Evolutionary conservation across 2,888 invertebrate species (phyloP), one percentile per base, ranked within the genome.

Genomic region (Drosophila quinaria): DNA sequence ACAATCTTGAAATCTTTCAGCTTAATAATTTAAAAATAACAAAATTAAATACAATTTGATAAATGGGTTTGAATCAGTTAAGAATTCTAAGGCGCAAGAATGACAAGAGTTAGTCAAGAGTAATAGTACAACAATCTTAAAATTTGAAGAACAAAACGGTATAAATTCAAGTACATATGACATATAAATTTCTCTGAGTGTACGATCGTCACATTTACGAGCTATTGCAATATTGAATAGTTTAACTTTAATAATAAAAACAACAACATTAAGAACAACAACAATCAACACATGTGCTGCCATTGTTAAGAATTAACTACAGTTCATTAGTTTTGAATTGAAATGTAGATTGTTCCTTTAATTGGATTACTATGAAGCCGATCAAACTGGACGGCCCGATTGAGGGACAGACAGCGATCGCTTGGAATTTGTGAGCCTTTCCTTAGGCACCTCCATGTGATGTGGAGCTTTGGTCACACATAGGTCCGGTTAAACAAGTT

Each of bases 331-430:
- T 81, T 87, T 83, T 80, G 74, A 90, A 90, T 89, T 90, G 86
- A 87, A 87, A 77, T 88, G 89, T 87, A 81, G 90, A 90, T 90
- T 89, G 90, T 90, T 88, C 90, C 90, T 87, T 87, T 90, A 90
- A 87, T 87, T 87, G 86, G 86, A 89, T 87, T 87, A 87, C 72
- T 79, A 66, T 75, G 73, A 59, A 63, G 70, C 60, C 66, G 71
- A 78, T 76, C 76, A 75, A 81, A 84, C 73, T 80, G 83, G 74
- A 82, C 82, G 64, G 19, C 9, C 80, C 78, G 72, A 22, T 22
- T 22, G 22, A 82, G 80, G 65, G 19, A 19, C 51, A 17, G 52
- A 2, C 41, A 50, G 35, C 62, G 29, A 33, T 35, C 31, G 68
- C 55, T 46, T 68, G 78, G 81, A 78, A 78, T 80, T 78, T 80